These are phyloP conservation scores for Rhinogobius similis DNA, from an alignment of 2,113 vertebrate species.

Conservation along the genomic window DNA sequence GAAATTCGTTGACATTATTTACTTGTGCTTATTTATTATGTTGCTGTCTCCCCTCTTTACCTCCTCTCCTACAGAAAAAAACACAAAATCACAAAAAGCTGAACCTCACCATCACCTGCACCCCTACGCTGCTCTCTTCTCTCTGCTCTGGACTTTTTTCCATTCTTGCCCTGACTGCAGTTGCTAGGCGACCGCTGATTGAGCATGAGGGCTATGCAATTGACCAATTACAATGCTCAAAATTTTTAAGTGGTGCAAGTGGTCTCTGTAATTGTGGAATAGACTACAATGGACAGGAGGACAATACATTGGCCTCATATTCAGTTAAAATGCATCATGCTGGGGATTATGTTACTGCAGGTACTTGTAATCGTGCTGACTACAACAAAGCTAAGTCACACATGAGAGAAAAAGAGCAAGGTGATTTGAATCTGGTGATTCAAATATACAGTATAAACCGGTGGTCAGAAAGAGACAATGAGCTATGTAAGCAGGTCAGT, in stretches of 20 bases:
- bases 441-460: background rate
- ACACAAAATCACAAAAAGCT: slow-evolving; percentile 42
- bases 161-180: slow-evolving; percentile 45
- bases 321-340: background rate
- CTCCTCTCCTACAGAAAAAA: slow-evolving; percentile 31
- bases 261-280: slow-evolving; percentile 50
- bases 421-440: background rate
- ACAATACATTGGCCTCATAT: background rate
- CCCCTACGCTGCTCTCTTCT: slow-evolving; percentile 40
- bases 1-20: slow-evolving; percentile 50
- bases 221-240: slow-evolving; percentile 77
- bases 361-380: background rate
- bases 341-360: background rate
- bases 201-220: slow-evolving; percentile 69
- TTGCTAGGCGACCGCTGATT: slow-evolving; percentile 80
- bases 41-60: slow-evolving; percentile 3
- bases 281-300: slow-evolving; percentile 11
- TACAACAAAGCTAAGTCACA: background rate
- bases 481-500: background rate
- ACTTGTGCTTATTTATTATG: slow-evolving; percentile 29
- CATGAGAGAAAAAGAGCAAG: background rate
- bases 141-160: slow-evolving; percentile 32
- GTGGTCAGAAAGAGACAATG: background rate
- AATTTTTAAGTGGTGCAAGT: slow-evolving; percentile 70
- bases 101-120: slow-evolving; percentile 32